Evolutionary conservation across 2,797 vertebrate species (phyloP).

Genomic region (Mormyrus hasselquistii): DNA sequence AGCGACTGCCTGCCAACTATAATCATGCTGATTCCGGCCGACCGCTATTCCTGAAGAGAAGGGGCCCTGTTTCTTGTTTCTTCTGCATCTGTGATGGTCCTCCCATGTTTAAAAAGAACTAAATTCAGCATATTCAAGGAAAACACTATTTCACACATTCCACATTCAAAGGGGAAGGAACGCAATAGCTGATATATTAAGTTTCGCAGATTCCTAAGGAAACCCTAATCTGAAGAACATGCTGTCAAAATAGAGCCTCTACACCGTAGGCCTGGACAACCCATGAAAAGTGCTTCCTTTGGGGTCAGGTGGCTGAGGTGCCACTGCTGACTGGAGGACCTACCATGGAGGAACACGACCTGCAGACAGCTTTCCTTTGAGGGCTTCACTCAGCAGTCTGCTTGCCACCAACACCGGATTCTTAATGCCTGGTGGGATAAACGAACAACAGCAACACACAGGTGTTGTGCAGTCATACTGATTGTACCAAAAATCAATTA

Average conservation of each 20-base stretch:
- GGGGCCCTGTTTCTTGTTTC: not conserved
- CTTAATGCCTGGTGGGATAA: slow-evolving; percentile 75
- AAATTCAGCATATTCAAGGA: not conserved
- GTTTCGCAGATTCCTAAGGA: slow-evolving; percentile 1
- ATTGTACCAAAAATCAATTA: not conserved
- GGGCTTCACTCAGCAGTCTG: slow-evolving; percentile 89
- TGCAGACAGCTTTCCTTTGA: slow-evolving; percentile 97
- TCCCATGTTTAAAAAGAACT: not conserved
- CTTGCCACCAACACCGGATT: slow-evolving; percentile 96
- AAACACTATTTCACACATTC: not conserved
- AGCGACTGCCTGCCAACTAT: slow-evolving; percentile 34
- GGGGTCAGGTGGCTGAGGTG: not conserved
- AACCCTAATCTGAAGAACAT: not conserved
- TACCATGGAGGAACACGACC: slow-evolving; percentile 98
- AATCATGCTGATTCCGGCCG: not conserved
- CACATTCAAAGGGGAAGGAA: not conserved
- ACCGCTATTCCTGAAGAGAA: not conserved
- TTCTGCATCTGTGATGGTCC: not conserved
- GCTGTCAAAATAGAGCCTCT: not conserved
- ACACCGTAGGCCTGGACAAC: not conserved
- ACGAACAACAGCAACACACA: not conserved
- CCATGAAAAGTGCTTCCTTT: not conserved
- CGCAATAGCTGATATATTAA: not conserved
- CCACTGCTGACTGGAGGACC: slow-evolving; percentile 47
- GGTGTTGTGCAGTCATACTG: not conserved